A percentile compares a stretch with the other conserved stretches of the same genome.
These are phyloP conservation scores for Sylvilagus bachmani DNA, from an alignment of 2,113 vertebrate genomes.

Conservation along the genomic window DNA sequence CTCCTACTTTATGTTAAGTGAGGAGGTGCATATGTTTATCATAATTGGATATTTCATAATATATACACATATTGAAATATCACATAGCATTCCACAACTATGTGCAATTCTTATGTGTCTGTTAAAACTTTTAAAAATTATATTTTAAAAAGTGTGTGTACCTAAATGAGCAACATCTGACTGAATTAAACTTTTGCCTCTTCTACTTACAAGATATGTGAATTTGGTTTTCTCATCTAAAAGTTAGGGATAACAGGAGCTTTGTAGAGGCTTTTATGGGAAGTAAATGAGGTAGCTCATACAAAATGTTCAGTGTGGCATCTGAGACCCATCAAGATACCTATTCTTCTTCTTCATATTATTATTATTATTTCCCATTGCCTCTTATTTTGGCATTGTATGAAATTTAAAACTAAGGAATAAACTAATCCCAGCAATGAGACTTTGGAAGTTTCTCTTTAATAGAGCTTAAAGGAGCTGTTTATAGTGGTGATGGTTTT, in stretches of 20 bases:
- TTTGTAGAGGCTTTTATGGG: constrained; percentile 16
- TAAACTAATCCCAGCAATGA: not conserved
- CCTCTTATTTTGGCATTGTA: not conserved
- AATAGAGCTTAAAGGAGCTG: not conserved
- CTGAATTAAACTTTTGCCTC: not conserved
- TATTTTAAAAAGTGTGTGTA: not conserved
- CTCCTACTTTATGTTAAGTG: too few species aligned
- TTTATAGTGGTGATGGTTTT: not conserved
- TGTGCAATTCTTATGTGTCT: too few species aligned
- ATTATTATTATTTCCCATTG: not conserved
- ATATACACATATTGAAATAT: too few species aligned
- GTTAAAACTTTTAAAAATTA: too few species aligned
- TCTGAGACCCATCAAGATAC: not conserved
- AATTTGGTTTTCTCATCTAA: constrained; percentile 23
- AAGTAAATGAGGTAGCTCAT: not conserved
- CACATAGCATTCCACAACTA: too few species aligned
- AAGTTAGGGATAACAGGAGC: not conserved
- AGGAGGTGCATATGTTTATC: too few species aligned
- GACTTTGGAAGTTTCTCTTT: constrained; percentile 20
- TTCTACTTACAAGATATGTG: not conserved
- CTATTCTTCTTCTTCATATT: not conserved
- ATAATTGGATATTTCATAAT: too few species aligned
- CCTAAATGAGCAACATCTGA: not conserved
- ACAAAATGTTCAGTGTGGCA: not conserved
- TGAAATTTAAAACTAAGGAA: constrained; percentile 18